phyloP scores from a whole-genome alignment of 2,888 invertebrate species.

The Oscheius onirici region DNA sequence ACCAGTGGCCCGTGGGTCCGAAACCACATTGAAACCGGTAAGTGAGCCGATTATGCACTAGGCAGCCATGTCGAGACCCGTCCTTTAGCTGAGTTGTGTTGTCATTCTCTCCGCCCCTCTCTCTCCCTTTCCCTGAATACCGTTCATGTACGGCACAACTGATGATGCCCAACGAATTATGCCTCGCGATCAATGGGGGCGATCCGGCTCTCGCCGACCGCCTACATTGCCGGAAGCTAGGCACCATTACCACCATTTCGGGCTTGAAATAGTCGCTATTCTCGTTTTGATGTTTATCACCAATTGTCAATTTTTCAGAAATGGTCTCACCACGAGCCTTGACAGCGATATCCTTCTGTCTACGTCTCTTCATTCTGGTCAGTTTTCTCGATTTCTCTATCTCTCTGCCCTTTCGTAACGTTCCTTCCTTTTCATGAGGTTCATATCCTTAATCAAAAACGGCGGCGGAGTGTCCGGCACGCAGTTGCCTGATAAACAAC shows the following conservation, averaged over 20 bases:
- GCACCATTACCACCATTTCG: constrained; percentile 7
- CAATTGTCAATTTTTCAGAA: not conserved
- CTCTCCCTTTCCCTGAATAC: constrained; percentile 10
- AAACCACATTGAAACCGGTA: constrained; percentile 25
- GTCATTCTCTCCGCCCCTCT: constrained; percentile 3
- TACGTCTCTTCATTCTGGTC: constrained; percentile 66
- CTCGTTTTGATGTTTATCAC: not conserved
- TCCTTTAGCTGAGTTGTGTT: constrained; percentile 12
- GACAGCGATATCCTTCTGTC: constrained; percentile 61
- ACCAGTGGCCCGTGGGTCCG: constrained; percentile 20
- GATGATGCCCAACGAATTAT: constrained; percentile 26
- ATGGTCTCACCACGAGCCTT: constrained; percentile 60
- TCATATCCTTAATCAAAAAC: no score
- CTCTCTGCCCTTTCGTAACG: not conserved
- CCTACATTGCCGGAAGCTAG: constrained; percentile 16
- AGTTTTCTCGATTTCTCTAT: constrained; percentile 3
- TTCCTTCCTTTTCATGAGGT: no score
- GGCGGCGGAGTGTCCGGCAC: no score
- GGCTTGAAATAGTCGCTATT: not conserved
- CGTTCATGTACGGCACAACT: constrained; percentile 26
- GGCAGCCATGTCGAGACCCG: constrained; percentile 25
- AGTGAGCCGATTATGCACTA: constrained; percentile 27
- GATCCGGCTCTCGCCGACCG: constrained; percentile 19
- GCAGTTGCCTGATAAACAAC: no score
- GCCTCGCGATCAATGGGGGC: constrained; percentile 23